phyloP scores from a whole-genome alignment of 1,140 invertebrate genomes.

The Piezodorus guildinii region DNA sequence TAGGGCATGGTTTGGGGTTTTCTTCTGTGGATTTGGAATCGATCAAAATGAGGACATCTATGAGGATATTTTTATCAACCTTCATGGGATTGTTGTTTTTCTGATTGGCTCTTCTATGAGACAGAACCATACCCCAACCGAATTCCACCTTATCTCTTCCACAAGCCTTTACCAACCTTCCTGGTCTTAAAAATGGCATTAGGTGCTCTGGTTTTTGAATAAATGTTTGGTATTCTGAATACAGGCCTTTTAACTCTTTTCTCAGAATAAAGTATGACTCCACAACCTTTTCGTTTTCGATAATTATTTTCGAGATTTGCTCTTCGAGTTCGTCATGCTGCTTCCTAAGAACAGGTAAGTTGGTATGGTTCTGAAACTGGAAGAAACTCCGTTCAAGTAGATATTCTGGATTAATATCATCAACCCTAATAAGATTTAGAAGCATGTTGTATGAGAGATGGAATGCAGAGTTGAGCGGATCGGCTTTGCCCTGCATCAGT shows the following conservation, averaged over 20 bases:
- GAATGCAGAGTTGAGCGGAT: conserved; percentile 97
- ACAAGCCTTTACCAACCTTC: conserved; percentile 75
- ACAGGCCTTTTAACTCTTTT: conserved; percentile 63
- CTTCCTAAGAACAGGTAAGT: conserved; percentile 78
- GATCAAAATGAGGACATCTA: conserved; percentile 59
- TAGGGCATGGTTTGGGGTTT: conserved; percentile 49
- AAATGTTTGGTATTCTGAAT: conserved; percentile 59
- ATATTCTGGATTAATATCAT: conserved; percentile 99
- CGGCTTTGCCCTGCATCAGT: conserved; percentile 84
- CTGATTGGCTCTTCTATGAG: conserved; percentile 59
- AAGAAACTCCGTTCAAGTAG: conserved; percentile 98
- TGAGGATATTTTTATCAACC: conserved; percentile 15
- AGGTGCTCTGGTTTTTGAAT: conserved; percentile 80
- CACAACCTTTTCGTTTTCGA: conserved; percentile 66
- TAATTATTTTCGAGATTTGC: conserved; percentile 47
- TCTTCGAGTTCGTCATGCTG: conserved; percentile 25
- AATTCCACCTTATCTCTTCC: conserved; percentile 76
- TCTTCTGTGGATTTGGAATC: conserved; percentile 38
- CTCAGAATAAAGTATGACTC: conserved; percentile 39
- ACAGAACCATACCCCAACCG: conserved; percentile 93
- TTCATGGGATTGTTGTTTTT: conserved; percentile 32
- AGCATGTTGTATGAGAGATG: conserved; percentile 99
- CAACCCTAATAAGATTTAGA: conserved; percentile 86
- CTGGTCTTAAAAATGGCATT: conserved; percentile 87
- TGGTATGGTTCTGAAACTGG: conserved; percentile 97